A percentile compares a stretch with the other conserved stretches of the same genome.
Conservation (phyloP, 1,140 invertebrate genomes). For the Cephus cinctus region DNA sequence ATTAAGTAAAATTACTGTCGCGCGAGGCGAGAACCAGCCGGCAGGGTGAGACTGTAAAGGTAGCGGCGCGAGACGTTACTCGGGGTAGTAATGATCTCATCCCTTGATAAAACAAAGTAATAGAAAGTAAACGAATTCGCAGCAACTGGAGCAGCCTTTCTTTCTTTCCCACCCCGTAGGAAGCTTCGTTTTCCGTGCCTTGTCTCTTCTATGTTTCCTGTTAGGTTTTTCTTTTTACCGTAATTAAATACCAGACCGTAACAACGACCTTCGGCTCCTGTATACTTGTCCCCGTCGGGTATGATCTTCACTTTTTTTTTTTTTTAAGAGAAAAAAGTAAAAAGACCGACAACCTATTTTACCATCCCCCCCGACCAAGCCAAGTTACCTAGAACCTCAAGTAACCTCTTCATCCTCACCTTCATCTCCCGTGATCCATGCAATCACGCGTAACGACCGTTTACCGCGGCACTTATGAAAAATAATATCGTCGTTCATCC, state of each 20-base stretch:
- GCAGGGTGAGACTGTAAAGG: constrained; percentile 31
- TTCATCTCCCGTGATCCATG: constrained; percentile 13
- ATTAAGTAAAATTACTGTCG: constrained; percentile 60
- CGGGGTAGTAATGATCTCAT: constrained; percentile 45
- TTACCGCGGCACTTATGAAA: constrained; percentile 12
- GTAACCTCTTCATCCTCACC: no score
- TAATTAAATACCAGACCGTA: constrained; percentile 21
- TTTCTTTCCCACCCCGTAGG: no score
- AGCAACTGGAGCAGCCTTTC: no score
- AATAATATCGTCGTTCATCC: constrained; percentile 9
- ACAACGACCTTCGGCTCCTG: constrained; percentile 22
- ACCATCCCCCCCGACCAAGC: no score
- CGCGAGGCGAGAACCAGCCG: constrained; percentile 45
- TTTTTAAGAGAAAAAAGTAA: no score
- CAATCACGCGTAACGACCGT: constrained; percentile 10
- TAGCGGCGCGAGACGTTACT: constrained; percentile 7
- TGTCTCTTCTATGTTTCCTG: no score
- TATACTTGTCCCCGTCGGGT: no score
- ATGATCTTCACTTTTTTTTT: no score
- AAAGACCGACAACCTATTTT: no score
- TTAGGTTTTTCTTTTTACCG: no score
- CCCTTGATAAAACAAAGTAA: constrained; percentile 48
- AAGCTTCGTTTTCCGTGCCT: not conserved
- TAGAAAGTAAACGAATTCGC: constrained; percentile 47
- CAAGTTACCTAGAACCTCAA: no score